These are phyloP conservation scores for Pollimyrus isidori DNA, from an alignment of 2,113 vertebrate species.

Conservation along the genomic window DNA sequence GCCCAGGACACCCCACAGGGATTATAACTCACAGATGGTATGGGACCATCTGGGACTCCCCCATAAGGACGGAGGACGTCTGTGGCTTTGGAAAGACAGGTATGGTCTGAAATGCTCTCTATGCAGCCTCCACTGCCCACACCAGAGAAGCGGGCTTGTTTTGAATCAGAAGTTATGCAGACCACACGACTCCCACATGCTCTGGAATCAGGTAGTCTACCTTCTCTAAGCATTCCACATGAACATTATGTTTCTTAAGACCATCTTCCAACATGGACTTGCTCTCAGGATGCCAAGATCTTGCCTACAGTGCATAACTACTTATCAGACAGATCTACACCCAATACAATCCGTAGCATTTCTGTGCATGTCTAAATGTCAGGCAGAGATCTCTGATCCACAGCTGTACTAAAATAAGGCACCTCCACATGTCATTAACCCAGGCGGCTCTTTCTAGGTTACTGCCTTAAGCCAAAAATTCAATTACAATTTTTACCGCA, in stretches of 20 bases:
- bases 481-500: slow-evolving; percentile 62
- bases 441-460: slow-evolving; percentile 69
- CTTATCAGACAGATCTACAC: neutral
- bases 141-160: neutral
- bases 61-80: neutral
- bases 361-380: slow-evolving; percentile 47
- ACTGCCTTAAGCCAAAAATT: slow-evolving; percentile 60
- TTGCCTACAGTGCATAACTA: neutral
- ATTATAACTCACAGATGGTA: neutral
- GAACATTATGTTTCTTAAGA: neutral
- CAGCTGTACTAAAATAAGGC: slow-evolving; percentile 63
- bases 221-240: neutral
- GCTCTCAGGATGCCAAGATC: neutral
- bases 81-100: neutral
- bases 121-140: neutral
- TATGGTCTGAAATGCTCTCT: neutral
- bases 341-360: neutral
- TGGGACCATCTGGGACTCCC: neutral
- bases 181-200: neutral
- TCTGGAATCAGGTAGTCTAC: neutral
- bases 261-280: neutral
- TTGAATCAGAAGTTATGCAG: neutral
- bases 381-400: slow-evolving; percentile 34
- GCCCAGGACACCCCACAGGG: neutral
- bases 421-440: slow-evolving; percentile 62